Evolutionary conservation across 2,113 vertebrate genomes (phyloP).

Genomic region (Aegotheles bennettii): DNA sequence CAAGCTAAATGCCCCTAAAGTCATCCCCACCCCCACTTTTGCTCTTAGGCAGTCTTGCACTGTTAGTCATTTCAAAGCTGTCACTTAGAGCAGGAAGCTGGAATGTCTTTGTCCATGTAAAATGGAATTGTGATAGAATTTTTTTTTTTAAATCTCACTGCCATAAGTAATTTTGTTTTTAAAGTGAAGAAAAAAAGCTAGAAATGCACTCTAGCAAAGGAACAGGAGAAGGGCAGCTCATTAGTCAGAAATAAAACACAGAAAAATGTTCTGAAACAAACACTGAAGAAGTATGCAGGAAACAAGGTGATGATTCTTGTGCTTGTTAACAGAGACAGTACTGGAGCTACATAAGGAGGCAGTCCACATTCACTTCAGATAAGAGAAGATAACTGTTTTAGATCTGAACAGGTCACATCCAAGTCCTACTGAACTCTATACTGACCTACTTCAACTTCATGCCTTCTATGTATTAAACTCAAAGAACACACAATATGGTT

Average conservation of each 20-base stretch:
- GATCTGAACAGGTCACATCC: neutral
- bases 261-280: neutral
- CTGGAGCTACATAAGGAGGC: neutral
- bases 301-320: neutral
- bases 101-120: neutral
- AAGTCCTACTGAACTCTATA: neutral
- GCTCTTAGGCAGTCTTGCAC: neutral
- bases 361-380: neutral
- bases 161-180: neutral
- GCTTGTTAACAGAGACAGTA: neutral
- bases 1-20: neutral
- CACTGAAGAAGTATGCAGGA: neutral
- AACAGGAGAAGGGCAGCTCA: neutral
- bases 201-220: neutral
- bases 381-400: neutral
- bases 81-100: neutral
- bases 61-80: neutral
- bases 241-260: neutral
- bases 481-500: neutral
- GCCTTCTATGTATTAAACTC: neutral
- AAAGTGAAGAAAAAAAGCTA: neutral
- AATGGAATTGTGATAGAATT: neutral
- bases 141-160: neutral
- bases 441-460: neutral
- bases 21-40: rapidly evolving